Conservation (phyloP, 2,888 invertebrate genomes). For the Trichopria drosophilae region DNA sequence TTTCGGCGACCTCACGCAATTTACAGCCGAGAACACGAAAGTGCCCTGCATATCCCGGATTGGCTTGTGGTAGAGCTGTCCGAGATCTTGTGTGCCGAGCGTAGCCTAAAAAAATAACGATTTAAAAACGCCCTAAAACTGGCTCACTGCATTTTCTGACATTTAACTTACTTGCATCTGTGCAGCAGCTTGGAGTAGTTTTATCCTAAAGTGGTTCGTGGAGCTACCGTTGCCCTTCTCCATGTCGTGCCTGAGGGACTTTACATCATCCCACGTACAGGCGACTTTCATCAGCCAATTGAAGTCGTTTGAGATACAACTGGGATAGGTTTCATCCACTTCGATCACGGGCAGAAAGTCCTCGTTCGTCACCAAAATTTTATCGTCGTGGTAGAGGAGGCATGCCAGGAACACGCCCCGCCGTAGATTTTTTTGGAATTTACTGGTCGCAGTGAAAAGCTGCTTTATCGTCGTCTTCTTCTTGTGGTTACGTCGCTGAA, state of each 20-base stretch:
- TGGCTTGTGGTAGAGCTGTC: constrained; percentile 91
- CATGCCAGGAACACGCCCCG: constrained; percentile 93
- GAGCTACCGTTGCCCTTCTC: constrained; percentile 90
- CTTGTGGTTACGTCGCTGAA: constrained; percentile 74
- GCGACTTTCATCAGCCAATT: constrained; percentile 99
- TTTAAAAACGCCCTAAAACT: constrained; percentile 9
- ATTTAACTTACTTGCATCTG: constrained; percentile 71
- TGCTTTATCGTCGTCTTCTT: constrained; percentile 90
- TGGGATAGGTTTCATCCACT: constrained; percentile 93
- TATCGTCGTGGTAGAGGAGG: constrained; percentile 92
- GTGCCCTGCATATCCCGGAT: constrained; percentile 87
- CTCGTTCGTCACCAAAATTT: constrained; percentile 93
- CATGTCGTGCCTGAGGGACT: constrained; percentile 88
- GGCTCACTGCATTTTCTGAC: not conserved
- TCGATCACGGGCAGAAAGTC: constrained; percentile 96
- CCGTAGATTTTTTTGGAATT: constrained; percentile 91
- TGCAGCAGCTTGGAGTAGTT: constrained; percentile 87
- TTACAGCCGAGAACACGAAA: constrained; percentile 85
- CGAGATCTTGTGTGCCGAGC: constrained; percentile 88
- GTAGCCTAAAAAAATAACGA: constrained; percentile 67
- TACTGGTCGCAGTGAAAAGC: constrained; percentile 92
- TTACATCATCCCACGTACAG: constrained; percentile 96
- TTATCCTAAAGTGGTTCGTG: constrained; percentile 84
- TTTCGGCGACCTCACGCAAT: constrained; percentile 79
- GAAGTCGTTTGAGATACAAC: constrained; percentile 88